Evolutionary conservation across 2,797 vertebrate species (phyloP).

Genomic region (Heterohyrax brucei): DNA sequence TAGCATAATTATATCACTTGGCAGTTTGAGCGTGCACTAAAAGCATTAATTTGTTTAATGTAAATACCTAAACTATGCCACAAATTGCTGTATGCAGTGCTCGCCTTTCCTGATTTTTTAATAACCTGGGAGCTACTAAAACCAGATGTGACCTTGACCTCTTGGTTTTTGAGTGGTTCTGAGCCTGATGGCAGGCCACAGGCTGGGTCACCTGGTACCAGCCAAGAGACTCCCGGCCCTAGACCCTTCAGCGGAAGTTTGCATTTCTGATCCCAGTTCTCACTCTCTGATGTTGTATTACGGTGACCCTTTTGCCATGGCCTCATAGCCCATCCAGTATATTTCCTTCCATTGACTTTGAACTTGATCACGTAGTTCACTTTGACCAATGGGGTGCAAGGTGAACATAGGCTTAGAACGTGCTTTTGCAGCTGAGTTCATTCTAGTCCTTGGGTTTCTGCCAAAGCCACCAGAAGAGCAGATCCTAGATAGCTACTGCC

Average conservation of each 20-base stretch:
- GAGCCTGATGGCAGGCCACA: too few species aligned
- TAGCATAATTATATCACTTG: conserved; percentile 72
- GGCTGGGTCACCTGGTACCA: neutral
- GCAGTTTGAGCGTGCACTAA: conserved; percentile 68
- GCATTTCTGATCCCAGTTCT: neutral
- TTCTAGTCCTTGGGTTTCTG: neutral
- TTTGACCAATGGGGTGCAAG: neutral
- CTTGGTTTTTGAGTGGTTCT: neutral
- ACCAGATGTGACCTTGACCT: neutral
- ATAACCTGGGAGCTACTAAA: neutral
- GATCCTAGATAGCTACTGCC: neutral
- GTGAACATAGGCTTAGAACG: neutral
- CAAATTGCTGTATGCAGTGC: neutral
- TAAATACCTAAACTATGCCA: conserved; percentile 73
- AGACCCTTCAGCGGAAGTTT: neutral
- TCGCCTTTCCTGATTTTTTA: conserved; percentile 45
- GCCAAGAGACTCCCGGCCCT: neutral
- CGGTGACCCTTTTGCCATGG: accelerated
- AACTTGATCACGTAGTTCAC: neutral
- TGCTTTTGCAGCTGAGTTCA: neutral
- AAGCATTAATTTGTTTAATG: conserved; percentile 78
- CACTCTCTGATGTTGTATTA: accelerated
- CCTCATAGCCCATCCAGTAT: accelerated
- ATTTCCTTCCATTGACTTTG: neutral
- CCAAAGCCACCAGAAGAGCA: accelerated